These are phyloP conservation scores for Adineta ricciae DNA, from an alignment of 2,888 invertebrate genomes.

Conservation along the genomic window DNA sequence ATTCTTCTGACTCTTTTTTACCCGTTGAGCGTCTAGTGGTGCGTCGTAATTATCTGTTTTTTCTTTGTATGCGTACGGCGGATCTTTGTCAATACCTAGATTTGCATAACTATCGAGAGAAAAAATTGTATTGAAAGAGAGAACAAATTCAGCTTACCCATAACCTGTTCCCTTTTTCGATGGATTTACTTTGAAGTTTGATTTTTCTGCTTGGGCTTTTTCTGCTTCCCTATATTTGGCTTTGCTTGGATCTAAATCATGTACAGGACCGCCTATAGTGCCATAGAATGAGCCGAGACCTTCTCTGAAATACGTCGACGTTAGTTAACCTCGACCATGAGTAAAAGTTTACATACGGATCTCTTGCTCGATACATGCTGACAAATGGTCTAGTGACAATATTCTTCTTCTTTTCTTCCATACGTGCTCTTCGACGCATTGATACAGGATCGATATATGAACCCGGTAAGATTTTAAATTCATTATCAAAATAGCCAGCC, in stretches of 20 bases:
- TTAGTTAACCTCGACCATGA: too few relatives aligned
- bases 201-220: constrained; percentile 35
- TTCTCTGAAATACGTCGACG: constrained; percentile 36
- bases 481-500: constrained; percentile 47
- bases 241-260: constrained; percentile 42
- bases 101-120: constrained; percentile 45
- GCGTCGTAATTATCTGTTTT: constrained; percentile 43
- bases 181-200: constrained; percentile 47
- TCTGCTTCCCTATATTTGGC: constrained; percentile 38
- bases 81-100: constrained; percentile 45
- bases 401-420: constrained; percentile 45
- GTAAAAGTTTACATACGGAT: constrained; percentile 40
- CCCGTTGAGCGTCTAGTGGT: constrained; percentile 41
- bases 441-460: constrained; percentile 48
- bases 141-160: constrained; percentile 42
- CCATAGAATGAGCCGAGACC: constrained; percentile 48
- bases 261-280: constrained; percentile 44
- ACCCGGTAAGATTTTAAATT: constrained; percentile 46
- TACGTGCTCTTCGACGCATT: constrained; percentile 41
- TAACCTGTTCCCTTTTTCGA: constrained; percentile 49
- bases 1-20: constrained; percentile 32
- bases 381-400: constrained; percentile 46
- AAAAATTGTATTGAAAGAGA: too few relatives aligned
- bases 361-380: constrained; percentile 46
- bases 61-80: constrained; percentile 38